Base-by-base conservation (phyloP, 1,140 invertebrate genomes). In the Hypothenemus hampei region DNA sequence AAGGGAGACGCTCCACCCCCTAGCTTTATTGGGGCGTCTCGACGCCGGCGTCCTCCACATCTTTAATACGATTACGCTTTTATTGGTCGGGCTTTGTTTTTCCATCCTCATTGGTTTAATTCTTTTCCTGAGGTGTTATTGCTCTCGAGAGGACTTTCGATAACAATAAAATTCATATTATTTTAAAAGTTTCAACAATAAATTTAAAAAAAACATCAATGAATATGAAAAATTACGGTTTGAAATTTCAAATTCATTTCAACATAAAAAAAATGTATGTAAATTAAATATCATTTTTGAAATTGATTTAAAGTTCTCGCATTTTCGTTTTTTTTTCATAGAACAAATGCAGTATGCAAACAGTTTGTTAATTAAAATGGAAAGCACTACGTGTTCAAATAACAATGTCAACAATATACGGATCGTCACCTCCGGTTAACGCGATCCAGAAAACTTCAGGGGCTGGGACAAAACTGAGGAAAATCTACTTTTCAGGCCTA, bases 31-130 rank as follows among this genome's bases (percentile, higher is more conserved):
- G 55, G 55, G 40, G 55, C 46, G 55, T 24, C 46, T 39, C 43
- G 65, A 64, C 64, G 64, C 57, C 60, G 52, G 58, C 61, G 63
- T 59, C 46, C 44, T 47, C 33, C 21, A 35, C 57, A 31, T 52
- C 51, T 48, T 58, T 65, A 64, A 65, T 65, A 44, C 52, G 57
- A 64, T 65, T 62, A 64, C 64, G 56, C 57, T 64, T 62, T 64
- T 64, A 66, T 66, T 66, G 64, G 64, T 59, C 52, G 23, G 24
- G 45, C 54, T 57, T 57, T 57, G 54, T 57, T 48, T 57, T 57
- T 20, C 10, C 33, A 29, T 49, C 36, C 54, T 46, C 21, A 57
- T 57, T 57, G 46, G 54, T 57, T 57, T 57, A 46, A 24, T 57
- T 48, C 54, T n/a, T 16, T 37, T 16, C 35, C 10, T 37, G 35